A percentile compares a stretch with the other conserved stretches of the same genome.
Evolutionary conservation across 2,888 invertebrate species (phyloP).

Genomic region (Drosophila prostipennis): DNA sequence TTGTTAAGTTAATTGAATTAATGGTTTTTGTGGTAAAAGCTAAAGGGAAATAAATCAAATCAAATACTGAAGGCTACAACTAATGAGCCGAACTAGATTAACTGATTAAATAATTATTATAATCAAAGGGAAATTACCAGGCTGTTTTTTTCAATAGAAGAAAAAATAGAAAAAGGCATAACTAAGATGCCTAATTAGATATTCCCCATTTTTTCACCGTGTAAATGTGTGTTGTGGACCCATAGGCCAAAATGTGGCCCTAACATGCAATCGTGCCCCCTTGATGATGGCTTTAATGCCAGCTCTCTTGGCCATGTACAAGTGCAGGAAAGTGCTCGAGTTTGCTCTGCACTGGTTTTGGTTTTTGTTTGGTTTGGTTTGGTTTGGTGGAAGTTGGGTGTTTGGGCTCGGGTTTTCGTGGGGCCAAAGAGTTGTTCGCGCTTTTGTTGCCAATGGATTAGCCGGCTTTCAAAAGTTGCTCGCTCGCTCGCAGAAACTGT

Average conservation of each 20-base stretch:
- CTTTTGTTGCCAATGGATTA: slow-evolving; percentile 36
- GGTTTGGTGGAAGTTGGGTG: slow-evolving; percentile 19
- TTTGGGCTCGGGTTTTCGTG: neutral
- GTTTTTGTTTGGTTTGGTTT: slow-evolving; percentile 17
- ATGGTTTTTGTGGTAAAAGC: neutral
- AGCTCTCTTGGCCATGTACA: slow-evolving; percentile 31
- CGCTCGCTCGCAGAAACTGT: slow-evolving; percentile 17
- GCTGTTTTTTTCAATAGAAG: neutral
- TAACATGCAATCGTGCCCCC: slow-evolving; percentile 41
- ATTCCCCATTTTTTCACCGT: neutral
- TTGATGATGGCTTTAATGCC: slow-evolving; percentile 44
- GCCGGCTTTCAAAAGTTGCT: slow-evolving; percentile 16
- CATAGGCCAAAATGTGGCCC: slow-evolving; percentile 42
- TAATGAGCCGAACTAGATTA: neutral
- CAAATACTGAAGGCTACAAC: neutral
- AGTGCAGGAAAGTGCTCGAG: slow-evolving; percentile 46
- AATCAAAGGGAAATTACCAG: neutral
- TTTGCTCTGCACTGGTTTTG: slow-evolving; percentile 26
- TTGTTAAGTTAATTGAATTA: neutral
- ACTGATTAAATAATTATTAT: neutral
- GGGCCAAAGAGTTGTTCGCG: slow-evolving; percentile 18
- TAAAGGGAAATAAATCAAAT: slow-evolving; percentile 5
- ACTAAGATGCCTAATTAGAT: neutral
- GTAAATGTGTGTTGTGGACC: slow-evolving; percentile 15
- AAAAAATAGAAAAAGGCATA: neutral